phyloP scores from a whole-genome alignment of 2,113 vertebrate genomes.

The Pelusios castaneus region DNA sequence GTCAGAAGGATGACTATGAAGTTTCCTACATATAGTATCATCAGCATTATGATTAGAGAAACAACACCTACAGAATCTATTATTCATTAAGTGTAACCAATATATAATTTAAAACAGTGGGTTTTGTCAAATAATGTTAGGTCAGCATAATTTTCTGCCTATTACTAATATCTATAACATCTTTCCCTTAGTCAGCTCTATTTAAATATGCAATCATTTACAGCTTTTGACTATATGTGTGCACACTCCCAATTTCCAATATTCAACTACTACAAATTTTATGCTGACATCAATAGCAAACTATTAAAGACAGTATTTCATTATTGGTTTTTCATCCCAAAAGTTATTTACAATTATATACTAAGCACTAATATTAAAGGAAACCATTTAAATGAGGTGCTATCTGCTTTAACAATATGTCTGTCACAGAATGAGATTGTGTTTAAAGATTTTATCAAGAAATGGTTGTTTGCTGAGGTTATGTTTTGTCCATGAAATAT shows the following conservation, averaged over 20 bases:
- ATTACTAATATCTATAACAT: constrained; percentile 99
- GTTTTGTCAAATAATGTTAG: constrained; percentile 98
- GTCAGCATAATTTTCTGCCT: constrained; percentile 99
- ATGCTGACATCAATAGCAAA: constrained; percentile 99
- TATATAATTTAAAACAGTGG: constrained; percentile 99
- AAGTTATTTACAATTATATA: constrained; percentile 99
- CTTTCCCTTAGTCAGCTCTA: constrained; percentile 99
- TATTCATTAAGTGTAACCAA: constrained; percentile 99
- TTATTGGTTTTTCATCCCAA: constrained; percentile 99
- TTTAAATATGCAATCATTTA: constrained; percentile 99
- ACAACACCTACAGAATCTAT: constrained; percentile 98
- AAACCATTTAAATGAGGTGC: constrained; percentile 99
- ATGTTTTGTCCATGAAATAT: constrained; percentile 99
- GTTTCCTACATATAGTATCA: constrained; percentile 81
- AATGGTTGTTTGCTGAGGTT: constrained; percentile 99
- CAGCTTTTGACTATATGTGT: constrained; percentile 99
- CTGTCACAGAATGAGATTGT: constrained; percentile 99
- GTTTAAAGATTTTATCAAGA: constrained; percentile 99
- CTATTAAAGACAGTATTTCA: constrained; percentile 99
- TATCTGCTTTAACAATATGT: constrained; percentile 99
- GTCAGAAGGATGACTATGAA: constrained; percentile 83
- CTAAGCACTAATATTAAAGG: constrained; percentile 99
- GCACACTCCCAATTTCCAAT: constrained; percentile 97
- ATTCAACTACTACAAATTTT: constrained; percentile 99
- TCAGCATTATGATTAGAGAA: constrained; percentile 91